Conservation (phyloP, 2,888 invertebrate genomes). For the Acanthosepion pharaonis region DNA sequence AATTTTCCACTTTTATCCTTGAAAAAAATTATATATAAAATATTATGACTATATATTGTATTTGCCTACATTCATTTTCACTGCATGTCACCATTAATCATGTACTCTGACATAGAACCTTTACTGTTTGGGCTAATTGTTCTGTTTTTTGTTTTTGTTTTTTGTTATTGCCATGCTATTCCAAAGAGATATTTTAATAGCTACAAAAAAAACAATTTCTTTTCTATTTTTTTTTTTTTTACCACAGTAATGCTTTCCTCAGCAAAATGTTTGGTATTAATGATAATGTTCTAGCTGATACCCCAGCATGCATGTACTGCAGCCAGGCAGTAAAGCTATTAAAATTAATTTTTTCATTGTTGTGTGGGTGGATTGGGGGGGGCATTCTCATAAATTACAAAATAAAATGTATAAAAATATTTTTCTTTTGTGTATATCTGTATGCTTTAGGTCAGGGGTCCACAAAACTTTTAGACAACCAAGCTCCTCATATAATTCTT, state of each 20-base stretch:
- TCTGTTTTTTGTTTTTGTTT: background rate
- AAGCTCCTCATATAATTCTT: too few relatives aligned
- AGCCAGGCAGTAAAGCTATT: background rate
- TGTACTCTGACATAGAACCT: background rate
- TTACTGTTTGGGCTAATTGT: background rate
- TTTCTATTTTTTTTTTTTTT: background rate
- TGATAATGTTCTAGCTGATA: slow-evolving; percentile 6
- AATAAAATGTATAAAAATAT: background rate
- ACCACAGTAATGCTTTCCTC: background rate
- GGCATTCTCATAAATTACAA: background rate
- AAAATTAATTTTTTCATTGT: background rate
- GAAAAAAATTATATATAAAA: background rate
- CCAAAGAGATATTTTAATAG: slow-evolving; percentile 9
- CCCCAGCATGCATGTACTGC: background rate
- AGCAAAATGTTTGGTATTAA: background rate
- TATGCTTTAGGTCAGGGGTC: too few relatives aligned
- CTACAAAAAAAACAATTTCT: background rate
- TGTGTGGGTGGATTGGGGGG: too few relatives aligned
- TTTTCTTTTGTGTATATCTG: too few relatives aligned
- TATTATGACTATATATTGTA: background rate
- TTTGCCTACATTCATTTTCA: background rate
- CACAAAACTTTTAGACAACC: too few relatives aligned
- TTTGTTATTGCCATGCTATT: background rate
- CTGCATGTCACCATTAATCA: background rate
- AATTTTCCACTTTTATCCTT: background rate